A percentile compares a stretch with the other conserved stretches of the same genome.
These are phyloP conservation scores for Condylura cristata DNA, from an alignment of 2,113 vertebrate species.

Conservation along the genomic window DNA sequence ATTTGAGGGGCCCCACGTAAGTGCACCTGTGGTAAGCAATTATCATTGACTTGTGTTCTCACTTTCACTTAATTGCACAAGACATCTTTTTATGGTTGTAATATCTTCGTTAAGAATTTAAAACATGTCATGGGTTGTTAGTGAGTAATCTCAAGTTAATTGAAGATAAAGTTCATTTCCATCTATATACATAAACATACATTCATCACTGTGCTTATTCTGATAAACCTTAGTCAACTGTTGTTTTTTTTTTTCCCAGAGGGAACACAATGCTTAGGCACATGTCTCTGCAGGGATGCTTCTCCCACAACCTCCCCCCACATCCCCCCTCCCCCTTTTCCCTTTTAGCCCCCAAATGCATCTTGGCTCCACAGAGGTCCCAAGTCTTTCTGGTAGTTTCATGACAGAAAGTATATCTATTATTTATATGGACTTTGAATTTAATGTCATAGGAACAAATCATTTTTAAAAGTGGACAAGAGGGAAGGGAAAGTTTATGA, in stretches of 20 bases:
- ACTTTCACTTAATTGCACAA: background rate
- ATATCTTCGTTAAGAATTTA: background rate
- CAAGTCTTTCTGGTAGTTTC: background rate
- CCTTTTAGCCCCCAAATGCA: background rate
- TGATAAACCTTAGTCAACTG: background rate
- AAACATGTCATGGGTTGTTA: background rate
- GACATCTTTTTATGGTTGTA: background rate
- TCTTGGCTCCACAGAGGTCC: background rate
- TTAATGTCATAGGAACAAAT: slow-evolving; percentile 32
- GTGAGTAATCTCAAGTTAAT: background rate
- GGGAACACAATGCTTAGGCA: background rate
- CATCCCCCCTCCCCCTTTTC: too few relatives aligned
- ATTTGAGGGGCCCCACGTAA: background rate
- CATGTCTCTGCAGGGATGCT: background rate
- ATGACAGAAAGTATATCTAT: slow-evolving; percentile 4
- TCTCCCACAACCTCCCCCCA: rapidly evolving
- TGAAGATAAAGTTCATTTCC: background rate
- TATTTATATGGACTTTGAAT: slow-evolving; percentile 47
- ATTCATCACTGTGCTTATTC: background rate
- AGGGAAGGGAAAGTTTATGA: background rate
- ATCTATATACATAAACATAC: background rate
- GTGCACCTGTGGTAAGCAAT: background rate
- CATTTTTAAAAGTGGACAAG: background rate
- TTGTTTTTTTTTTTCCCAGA: background rate
- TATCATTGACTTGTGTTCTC: background rate